Percentiles rank a stretch among this genome's conserved stretches.
These are phyloP conservation scores for Dipodomys stephensi DNA, from an alignment of 2,113 vertebrate genomes.

Conservation along the genomic window DNA sequence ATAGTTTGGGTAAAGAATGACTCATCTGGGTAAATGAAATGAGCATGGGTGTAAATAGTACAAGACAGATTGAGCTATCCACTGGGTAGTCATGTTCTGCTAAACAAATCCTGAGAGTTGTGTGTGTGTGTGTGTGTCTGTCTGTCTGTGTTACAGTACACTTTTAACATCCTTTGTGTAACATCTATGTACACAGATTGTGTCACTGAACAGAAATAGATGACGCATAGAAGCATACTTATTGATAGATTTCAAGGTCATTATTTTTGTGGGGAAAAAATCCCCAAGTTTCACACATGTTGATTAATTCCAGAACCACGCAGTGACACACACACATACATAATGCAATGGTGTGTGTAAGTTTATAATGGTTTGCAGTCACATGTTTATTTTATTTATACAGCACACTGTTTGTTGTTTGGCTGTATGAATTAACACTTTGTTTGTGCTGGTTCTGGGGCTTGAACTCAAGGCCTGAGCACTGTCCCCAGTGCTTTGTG, in stretches of 20 bases:
- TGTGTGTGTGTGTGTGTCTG: too few species aligned
- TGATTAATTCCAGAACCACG: neutral
- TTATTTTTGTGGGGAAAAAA: neutral
- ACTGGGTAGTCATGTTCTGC: neutral
- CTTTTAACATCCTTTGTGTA: rapidly evolving
- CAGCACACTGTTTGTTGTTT: too few species aligned
- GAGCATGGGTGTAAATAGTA: slow-evolving; percentile 29
- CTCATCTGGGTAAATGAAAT: slow-evolving; percentile 59
- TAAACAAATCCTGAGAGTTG: neutral
- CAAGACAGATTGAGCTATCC: neutral
- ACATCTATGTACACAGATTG: neutral
- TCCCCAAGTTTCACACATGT: neutral
- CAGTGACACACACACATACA: too few species aligned
- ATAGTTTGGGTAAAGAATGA: slow-evolving; percentile 64
- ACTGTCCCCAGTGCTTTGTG: too few species aligned
- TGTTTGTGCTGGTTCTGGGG: too few species aligned
- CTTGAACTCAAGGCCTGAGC: too few species aligned
- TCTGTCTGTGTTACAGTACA: neutral
- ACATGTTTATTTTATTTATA: neutral
- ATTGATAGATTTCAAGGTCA: neutral
- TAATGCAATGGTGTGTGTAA: too few species aligned
- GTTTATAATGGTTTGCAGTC: neutral
- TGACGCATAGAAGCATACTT: neutral
- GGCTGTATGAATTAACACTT: too few species aligned
- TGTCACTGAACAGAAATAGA: neutral